Evolutionary conservation across 2,113 vertebrate genomes (phyloP).

Genomic region (Triplophysa rosa): DNA sequence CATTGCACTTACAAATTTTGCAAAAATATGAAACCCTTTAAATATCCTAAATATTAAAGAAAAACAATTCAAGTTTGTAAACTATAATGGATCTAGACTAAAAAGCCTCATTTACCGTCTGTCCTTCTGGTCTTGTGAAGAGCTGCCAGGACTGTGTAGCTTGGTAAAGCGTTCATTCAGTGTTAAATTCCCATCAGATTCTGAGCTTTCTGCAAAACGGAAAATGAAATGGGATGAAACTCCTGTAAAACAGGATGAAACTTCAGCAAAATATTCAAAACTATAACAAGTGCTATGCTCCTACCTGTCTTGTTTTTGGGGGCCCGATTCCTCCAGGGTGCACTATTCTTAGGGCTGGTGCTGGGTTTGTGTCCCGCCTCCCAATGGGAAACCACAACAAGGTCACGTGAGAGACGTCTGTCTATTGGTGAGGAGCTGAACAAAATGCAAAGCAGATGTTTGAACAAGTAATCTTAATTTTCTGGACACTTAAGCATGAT

Average conservation of each 20-base stretch:
- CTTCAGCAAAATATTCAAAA: not conserved
- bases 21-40: too few species aligned
- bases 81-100: not conserved
- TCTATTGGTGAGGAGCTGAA: constrained; percentile 75
- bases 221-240: not conserved
- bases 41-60: not conserved
- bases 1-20: not conserved
- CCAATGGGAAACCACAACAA: constrained; percentile 78
- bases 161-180: constrained; percentile 60
- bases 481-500: not conserved
- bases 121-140: constrained; percentile 57
- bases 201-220: constrained; percentile 50
- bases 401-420: constrained; percentile 66
- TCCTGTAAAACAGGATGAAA: not conserved
- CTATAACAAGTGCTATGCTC: not conserved
- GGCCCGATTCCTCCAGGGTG: constrained; percentile 56
- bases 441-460: constrained; percentile 3
- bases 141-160: constrained; percentile 53
- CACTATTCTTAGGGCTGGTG: constrained; percentile 57
- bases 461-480: not conserved
- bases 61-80: not conserved
- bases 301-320: constrained; percentile 62
- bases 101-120: constrained; percentile 50
- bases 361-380: constrained; percentile 65
- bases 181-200: constrained; percentile 44